These are phyloP conservation scores for Delichon dasypus DNA, from an alignment of 2,797 vertebrate genomes.

Conservation along the genomic window DNA sequence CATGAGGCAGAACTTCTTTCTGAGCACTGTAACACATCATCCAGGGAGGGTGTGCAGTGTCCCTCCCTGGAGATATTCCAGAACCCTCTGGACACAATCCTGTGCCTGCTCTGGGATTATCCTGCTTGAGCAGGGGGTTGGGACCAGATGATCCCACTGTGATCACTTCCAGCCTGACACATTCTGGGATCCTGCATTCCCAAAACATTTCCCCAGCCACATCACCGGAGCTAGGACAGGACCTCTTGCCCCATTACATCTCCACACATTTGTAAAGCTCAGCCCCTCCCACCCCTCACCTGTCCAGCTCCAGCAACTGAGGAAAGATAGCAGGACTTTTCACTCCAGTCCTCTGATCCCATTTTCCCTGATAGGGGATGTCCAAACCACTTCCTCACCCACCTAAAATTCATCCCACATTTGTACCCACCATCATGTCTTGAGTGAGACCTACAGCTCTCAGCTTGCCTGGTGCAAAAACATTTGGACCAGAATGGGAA, in stretches of 20 bases:
- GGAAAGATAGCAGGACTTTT: neutral
- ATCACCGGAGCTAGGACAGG: neutral
- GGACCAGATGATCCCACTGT: neutral
- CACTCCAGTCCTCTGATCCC: neutral
- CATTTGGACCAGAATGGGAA: neutral
- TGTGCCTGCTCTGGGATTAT: neutral
- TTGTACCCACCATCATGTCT: neutral
- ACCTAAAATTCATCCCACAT: neutral
- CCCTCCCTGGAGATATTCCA: neutral
- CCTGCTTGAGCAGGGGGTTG: neutral
- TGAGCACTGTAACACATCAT: neutral
- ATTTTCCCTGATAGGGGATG: neutral
- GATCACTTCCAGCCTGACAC: neutral
- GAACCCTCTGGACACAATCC: neutral
- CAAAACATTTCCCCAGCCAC: neutral
- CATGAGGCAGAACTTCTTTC: neutral
- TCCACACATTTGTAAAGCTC: neutral
- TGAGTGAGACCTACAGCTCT: neutral
- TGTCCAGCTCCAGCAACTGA: neutral
- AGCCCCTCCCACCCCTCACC: neutral
- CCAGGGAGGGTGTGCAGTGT: neutral
- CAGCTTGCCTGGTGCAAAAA: neutral
- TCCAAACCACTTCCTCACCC: neutral
- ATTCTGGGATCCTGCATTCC: neutral
- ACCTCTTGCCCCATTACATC: neutral